These are phyloP conservation scores for Heliconius nattereri DNA, from an alignment of 1,140 invertebrate genomes.

Conservation along the genomic window DNA sequence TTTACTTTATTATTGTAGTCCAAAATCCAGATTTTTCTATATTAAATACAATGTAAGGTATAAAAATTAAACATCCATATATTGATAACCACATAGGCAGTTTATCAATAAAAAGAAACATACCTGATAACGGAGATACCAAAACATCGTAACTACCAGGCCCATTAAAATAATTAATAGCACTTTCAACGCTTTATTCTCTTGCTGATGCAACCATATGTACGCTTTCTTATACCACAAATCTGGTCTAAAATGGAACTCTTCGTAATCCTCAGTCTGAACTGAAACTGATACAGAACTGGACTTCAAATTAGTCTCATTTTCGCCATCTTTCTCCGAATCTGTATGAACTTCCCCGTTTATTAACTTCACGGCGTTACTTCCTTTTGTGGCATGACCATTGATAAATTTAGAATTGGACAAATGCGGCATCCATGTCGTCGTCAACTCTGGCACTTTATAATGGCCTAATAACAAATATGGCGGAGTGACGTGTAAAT, in stretches of 20 bases:
- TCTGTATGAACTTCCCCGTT: constrained; percentile 65
- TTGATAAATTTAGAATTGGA: constrained; percentile 64
- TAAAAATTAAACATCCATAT: background rate
- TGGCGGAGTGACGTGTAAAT: constrained; percentile 68
- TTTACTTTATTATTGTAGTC: background rate
- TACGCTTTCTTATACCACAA: constrained; percentile 74
- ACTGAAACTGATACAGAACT: constrained; percentile 72
- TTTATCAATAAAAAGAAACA: constrained; percentile 32
- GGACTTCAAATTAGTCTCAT: constrained; percentile 72
- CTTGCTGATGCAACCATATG: constrained; percentile 85
- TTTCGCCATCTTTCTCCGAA: constrained; percentile 65
- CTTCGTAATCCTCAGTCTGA: constrained; percentile 73
- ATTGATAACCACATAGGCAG: constrained; percentile 7
- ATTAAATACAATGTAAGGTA: background rate
- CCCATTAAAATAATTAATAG: constrained; percentile 84
- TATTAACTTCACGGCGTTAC: constrained; percentile 62
- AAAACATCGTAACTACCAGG: constrained; percentile 86
- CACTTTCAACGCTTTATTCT: constrained; percentile 86
- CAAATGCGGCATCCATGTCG: constrained; percentile 64
- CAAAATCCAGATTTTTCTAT: background rate
- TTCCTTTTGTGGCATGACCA: constrained; percentile 32
- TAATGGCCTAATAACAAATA: constrained; percentile 87
- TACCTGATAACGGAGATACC: constrained; percentile 85
- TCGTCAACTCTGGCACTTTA: constrained; percentile 86
- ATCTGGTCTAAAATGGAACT: constrained; percentile 62